Percentiles rank a stretch among this genome's conserved stretches.
Evolutionary conservation across 1,140 invertebrate genomes (phyloP).

Genomic region (Harpegnathos saltator): DNA sequence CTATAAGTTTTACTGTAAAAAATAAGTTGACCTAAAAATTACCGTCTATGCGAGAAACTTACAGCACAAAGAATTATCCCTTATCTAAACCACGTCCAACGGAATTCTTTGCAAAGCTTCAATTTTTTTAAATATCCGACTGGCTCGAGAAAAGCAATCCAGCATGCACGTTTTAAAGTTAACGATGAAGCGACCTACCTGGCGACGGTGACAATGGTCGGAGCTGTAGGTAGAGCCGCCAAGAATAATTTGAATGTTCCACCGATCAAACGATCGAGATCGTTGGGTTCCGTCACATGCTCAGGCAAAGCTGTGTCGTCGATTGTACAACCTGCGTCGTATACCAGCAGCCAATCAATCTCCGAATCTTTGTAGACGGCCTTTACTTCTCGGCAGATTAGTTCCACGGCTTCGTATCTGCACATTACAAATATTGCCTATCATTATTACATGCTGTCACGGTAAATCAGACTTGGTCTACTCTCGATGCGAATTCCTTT

Average conservation of each 20-base stretch:
- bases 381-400: conserved; percentile 84
- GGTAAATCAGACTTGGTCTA: too few relatives aligned
- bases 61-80: too few relatives aligned
- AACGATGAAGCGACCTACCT: conserved; percentile 79
- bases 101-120: too few relatives aligned
- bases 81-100: too few relatives aligned
- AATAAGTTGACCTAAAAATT: too few relatives aligned
- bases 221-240: conserved; percentile 87
- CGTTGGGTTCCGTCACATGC: conserved; percentile 90
- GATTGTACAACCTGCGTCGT: conserved; percentile 94
- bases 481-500: too few relatives aligned
- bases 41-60: too few relatives aligned
- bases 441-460: not conserved
- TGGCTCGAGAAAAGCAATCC: too few relatives aligned
- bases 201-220: conserved; percentile 92
- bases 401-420: conserved; percentile 84
- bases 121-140: too few relatives aligned
- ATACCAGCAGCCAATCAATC: conserved; percentile 93
- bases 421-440: conserved; percentile 47
- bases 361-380: conserved; percentile 86
- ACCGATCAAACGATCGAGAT: conserved; percentile 89
- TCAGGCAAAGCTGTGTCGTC: conserved; percentile 93
- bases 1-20: too few relatives aligned
- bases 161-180: not conserved
- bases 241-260: conserved; percentile 88